Evolutionary conservation across 2,888 invertebrate species (phyloP), one percentile per base, ranked within the genome.

Genomic region (Gortyna flavago): DNA sequence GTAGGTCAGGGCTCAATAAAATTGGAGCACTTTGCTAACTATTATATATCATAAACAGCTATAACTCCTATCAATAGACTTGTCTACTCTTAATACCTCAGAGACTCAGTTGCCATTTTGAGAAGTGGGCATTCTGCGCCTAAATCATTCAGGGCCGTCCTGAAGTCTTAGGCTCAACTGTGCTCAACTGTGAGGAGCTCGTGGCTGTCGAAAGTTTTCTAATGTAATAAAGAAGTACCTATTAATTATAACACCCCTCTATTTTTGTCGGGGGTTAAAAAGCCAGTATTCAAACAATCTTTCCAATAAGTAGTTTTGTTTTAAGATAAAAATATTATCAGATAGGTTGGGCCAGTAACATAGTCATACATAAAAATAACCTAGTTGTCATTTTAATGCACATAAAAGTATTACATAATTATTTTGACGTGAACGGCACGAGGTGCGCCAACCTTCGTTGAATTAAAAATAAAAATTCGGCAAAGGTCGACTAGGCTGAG

Each of bases 391-490:
- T 32, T 62, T 62, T 44, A 76, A 38, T 69, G n/a, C 44, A n/a
- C n/a, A n/a, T n/a, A n/a, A n/a, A n/a, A n/a, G n/a, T n/a, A 62
- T 13, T 9, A 44, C 21, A 38, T 61, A 57, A 83, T 70, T 72
- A 70, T 65, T 2, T 21, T 61, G 35, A 38, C 54, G 59, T 54
- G 21, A 71, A 57, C 32, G 6, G 38, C 32, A 32, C 54, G 38
- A 72, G 25, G 70, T 41, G 51, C 38, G 48, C 4, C 29, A 51
- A 68, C 64, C 62, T 72, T 65, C 35, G n/a, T 51, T 0, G n/a
- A 69, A 65, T 74, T 81, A 81, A 75, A 80, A 80, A 83, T 76
- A 85, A 83, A 25, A 81, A 81, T 65, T 65, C n/a, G 18, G 25
- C 25, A 75, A 74, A 84, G 81, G 73, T 69, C 72, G 29, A 54